These are phyloP conservation scores for Amiota mariae DNA, from an alignment of 2,888 invertebrate species.

Conservation along the genomic window DNA sequence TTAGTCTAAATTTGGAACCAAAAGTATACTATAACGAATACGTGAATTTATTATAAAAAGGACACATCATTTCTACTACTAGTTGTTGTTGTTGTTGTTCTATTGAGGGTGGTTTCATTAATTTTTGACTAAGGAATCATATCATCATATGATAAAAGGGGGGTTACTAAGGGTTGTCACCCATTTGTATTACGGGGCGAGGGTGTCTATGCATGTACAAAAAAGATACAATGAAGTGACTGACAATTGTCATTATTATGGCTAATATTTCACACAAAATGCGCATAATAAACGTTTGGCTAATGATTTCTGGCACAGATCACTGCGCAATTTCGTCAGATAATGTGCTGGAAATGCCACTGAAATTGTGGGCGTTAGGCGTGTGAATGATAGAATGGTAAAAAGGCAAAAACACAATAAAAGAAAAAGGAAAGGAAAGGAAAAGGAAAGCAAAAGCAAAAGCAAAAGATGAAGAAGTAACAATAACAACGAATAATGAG, in stretches of 20 bases:
- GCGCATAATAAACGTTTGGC: slow-evolving; percentile 49
- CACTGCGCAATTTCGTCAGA: slow-evolving; percentile 54
- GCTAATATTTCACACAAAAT: slow-evolving; percentile 58
- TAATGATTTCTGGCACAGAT: slow-evolving; percentile 63
- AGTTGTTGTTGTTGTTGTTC: too few relatives aligned
- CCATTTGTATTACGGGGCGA: too few relatives aligned
- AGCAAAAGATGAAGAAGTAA: neutral
- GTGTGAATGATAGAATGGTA: neutral
- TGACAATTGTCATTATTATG: slow-evolving; percentile 56
- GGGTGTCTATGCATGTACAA: too few relatives aligned
- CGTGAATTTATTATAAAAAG: too few relatives aligned
- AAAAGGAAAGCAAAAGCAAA: neutral
- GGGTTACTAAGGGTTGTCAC: too few relatives aligned
- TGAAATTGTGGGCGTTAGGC: slow-evolving; percentile 5
- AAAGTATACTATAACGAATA: too few relatives aligned
- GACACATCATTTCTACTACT: too few relatives aligned
- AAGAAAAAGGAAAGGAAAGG: too few relatives aligned
- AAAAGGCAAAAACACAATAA: neutral
- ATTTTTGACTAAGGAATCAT: too few relatives aligned
- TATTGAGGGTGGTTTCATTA: neutral
- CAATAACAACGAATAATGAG: slow-evolving; percentile 4
- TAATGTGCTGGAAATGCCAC: neutral
- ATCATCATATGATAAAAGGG: too few relatives aligned
- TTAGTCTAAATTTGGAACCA: too few relatives aligned
- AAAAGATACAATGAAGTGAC: too few relatives aligned